Evolutionary conservation across 2,797 vertebrate genomes (phyloP), one percentile per base, ranked within the genome.

Genomic region (Pseudotriccus pelzelni): DNA sequence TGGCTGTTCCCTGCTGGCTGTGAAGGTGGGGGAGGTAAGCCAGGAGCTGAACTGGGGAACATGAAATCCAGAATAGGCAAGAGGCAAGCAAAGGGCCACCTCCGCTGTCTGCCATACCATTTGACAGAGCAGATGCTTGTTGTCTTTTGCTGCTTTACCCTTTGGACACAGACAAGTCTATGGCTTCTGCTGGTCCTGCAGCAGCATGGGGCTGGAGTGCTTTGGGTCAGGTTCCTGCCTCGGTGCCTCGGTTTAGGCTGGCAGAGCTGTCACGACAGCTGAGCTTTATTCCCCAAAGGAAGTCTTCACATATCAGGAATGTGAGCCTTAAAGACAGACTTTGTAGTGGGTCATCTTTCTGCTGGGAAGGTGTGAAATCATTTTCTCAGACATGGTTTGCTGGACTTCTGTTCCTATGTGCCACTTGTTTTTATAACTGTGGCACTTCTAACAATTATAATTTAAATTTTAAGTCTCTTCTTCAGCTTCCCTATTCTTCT

Each of bases 41-140:
- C 0, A 0, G 59, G 56, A 87, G 6, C 4, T 60, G 55, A 62
- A 55, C 8, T 10, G 7, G 15, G 36, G 41, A 60, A 15, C 0
- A 0, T 50, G 28, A 87, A 84, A 87, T 62, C 55, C 43, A 55
- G 41, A 73, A 30, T 3, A 46, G n/a, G 12, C 0, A 0, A 74
- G 34, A 58, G 72, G 50, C 10, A 24, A 62, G n/a, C 14, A 32
- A 75, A 74, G 36, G 37, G 52, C 37, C 49, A 21, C 53, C 39
- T 72, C 44, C 7, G 1, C 37, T 47, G 15, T 52, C 50, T 73
- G 59, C 43, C 15, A 0, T n/a, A 24, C 39, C 21, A 4, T 66
- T 64, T n/a, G 50, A 50, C 19, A 50, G 50, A 36, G 46, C 49
- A 66, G 37, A 8, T 6, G 0, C n/a, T 89, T 75, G 25, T 64